Percentiles rank a stretch among this genome's conserved stretches.
These are phyloP conservation scores for Ceratosolen solmsi DNA, from an alignment of 1,140 invertebrate genomes.

Conservation along the genomic window DNA sequence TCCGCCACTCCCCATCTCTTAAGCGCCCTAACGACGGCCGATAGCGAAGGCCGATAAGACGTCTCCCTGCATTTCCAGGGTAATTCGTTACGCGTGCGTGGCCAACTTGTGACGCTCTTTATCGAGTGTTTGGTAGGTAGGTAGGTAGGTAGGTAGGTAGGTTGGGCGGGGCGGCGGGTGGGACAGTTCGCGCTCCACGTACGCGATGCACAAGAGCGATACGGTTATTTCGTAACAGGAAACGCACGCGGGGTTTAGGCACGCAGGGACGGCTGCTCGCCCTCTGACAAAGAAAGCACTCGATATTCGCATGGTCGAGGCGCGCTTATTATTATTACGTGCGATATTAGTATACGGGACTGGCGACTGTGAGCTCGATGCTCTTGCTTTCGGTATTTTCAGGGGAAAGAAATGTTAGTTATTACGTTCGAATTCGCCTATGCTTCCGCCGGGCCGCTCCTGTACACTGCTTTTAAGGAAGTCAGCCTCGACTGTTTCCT, in stretches of 20 bases:
- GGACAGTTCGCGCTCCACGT: not conserved
- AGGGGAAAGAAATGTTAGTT: not conserved
- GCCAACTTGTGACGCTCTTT: not conserved
- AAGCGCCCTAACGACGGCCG: not conserved
- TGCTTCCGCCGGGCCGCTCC: not conserved
- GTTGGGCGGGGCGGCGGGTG: not conserved
- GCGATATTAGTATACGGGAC: not conserved
- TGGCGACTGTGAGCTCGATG: not conserved
- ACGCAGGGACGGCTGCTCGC: not conserved
- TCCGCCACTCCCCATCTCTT: not conserved
- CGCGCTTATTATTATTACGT: not conserved
- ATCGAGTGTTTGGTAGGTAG: not conserved
- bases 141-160: no score
- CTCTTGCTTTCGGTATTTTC: not conserved
- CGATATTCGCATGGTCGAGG: no score
- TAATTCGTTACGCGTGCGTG: slow-evolving; percentile 39
- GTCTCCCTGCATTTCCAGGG: slow-evolving; percentile 20
- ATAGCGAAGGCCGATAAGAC: slow-evolving; percentile 42
- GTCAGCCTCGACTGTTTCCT: not conserved
- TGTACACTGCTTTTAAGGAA: not conserved
- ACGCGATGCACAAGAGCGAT: not conserved
- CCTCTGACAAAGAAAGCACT: no score
- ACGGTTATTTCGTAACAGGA: slow-evolving; percentile 33
- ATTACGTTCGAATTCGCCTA: not conserved
- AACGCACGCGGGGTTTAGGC: slow-evolving; percentile 14